These are phyloP conservation scores for Dissostichus mawsoni DNA, from an alignment of 2,113 vertebrate species.

Conservation along the genomic window DNA sequence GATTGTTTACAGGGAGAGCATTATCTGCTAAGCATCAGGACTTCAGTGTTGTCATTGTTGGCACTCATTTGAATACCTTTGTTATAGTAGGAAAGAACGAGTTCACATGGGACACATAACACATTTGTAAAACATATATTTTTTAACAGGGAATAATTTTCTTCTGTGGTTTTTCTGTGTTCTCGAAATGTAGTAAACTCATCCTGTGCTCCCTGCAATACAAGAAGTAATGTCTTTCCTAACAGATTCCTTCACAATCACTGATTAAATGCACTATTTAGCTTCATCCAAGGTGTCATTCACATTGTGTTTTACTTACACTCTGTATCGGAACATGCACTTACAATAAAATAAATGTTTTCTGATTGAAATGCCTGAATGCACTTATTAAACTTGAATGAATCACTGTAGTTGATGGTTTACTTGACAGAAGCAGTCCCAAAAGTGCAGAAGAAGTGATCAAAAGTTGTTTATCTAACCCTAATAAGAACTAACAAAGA, in stretches of 20 bases:
- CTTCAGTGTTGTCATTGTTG: not conserved
- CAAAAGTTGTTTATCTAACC: not conserved
- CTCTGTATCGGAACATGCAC: not conserved
- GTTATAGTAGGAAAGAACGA: not conserved
- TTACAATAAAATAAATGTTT: not conserved
- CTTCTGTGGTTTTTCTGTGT: not conserved
- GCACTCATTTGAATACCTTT: not conserved
- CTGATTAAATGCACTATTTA: conserved; percentile 1
- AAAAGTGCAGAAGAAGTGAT: not conserved
- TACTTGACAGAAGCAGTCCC: not conserved
- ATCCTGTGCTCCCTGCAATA: not conserved
- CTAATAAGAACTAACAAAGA: not conserved
- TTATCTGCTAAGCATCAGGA: not conserved
- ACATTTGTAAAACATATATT: no score
- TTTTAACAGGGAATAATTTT: no score
- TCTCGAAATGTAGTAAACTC: not conserved
- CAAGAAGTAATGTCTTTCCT: not conserved
- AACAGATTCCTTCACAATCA: conserved; percentile 15
- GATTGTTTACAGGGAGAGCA: not conserved
- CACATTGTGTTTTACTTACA: not conserved
- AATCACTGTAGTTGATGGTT: not conserved
- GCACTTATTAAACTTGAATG: not conserved
- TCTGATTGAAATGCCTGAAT: not conserved
- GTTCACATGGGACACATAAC: not conserved
- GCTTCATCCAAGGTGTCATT: not conserved